Evolutionary conservation across 2,888 invertebrate species (phyloP).

Genomic region (Pharmacophagus antenor): DNA sequence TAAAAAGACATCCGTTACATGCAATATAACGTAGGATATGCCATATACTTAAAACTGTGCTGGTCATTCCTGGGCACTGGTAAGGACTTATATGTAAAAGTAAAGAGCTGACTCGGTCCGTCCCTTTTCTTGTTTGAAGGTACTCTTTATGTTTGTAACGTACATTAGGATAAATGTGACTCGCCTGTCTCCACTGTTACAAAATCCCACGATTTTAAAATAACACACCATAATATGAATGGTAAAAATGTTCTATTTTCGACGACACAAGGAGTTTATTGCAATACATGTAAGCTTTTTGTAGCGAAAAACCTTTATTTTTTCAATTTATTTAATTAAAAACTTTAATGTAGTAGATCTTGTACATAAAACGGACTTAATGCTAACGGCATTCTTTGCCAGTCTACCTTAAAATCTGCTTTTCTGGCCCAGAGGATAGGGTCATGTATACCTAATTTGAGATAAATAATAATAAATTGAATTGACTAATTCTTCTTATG

Average conservation of each 20-base stretch:
- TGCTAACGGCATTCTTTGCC: no score
- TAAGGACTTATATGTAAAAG: slow-evolving; percentile 12
- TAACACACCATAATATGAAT: neutral
- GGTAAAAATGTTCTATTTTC: slow-evolving; percentile 1
- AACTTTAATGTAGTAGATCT: no score
- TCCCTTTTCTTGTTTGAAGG: slow-evolving; percentile 25
- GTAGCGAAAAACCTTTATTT: neutral
- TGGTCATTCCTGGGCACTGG: slow-evolving; percentile 5
- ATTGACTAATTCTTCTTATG: no score
- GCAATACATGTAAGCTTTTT: neutral
- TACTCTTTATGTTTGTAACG: slow-evolving; percentile 14
- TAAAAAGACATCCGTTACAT: no score
- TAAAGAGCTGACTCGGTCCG: slow-evolving; percentile 21
- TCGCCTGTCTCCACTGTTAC: slow-evolving; percentile 1
- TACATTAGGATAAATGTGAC: slow-evolving; percentile 25
- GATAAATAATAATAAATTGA: no score
- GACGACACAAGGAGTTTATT: neutral
- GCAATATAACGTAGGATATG: neutral
- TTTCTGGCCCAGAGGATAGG: no score
- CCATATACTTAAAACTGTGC: slow-evolving; percentile 7
- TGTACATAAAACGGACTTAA: no score
- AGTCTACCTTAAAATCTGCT: no score
- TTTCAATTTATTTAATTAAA: no score
- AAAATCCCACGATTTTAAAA: slow-evolving; percentile 4
- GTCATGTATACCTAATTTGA: no score